Evolutionary conservation across 2,113 vertebrate genomes (phyloP).

Genomic region (Hemibagrus wyckioides): DNA sequence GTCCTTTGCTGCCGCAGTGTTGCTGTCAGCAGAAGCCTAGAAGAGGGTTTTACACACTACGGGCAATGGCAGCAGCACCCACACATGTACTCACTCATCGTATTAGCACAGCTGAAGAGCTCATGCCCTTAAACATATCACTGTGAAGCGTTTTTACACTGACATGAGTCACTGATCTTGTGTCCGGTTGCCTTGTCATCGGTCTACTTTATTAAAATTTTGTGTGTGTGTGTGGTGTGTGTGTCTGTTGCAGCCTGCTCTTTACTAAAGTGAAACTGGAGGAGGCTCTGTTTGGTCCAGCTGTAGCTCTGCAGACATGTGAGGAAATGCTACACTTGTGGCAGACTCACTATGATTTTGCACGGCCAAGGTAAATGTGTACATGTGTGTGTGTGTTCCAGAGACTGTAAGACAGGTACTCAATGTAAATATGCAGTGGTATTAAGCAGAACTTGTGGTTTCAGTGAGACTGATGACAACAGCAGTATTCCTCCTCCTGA

Average conservation of each 20-base stretch:
- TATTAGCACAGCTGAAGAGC: conserved; percentile 31
- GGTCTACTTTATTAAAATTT: conserved; percentile 23
- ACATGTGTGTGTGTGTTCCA: background rate
- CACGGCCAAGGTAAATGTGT: conserved; percentile 80
- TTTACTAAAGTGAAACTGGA: conserved; percentile 95
- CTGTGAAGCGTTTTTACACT: background rate
- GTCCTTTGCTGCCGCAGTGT: conserved; percentile 23
- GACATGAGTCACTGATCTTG: conserved; percentile 8
- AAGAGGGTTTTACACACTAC: conserved; percentile 18
- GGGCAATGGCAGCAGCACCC: conserved; percentile 28
- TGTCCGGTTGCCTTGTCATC: conserved; percentile 21
- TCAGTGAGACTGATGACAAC: conserved; percentile 87
- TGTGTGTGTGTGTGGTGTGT: conserved; percentile 33
- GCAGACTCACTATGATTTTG: conserved; percentile 82
- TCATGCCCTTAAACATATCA: background rate
- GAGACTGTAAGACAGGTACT: background rate
- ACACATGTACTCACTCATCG: conserved; percentile 7
- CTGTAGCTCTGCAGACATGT: conserved; percentile 88
- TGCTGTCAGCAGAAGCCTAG: conserved; percentile 12
- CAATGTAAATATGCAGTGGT: background rate
- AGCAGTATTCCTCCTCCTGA: conserved; percentile 80
- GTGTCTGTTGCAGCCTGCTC: conserved; percentile 78
- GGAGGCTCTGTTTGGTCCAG: conserved; percentile 82
- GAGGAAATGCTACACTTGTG: conserved; percentile 88
- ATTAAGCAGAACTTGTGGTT: conserved; percentile 58